Conservation (phyloP, 2,113 vertebrate genomes). For the Anseranas semipalmata region DNA sequence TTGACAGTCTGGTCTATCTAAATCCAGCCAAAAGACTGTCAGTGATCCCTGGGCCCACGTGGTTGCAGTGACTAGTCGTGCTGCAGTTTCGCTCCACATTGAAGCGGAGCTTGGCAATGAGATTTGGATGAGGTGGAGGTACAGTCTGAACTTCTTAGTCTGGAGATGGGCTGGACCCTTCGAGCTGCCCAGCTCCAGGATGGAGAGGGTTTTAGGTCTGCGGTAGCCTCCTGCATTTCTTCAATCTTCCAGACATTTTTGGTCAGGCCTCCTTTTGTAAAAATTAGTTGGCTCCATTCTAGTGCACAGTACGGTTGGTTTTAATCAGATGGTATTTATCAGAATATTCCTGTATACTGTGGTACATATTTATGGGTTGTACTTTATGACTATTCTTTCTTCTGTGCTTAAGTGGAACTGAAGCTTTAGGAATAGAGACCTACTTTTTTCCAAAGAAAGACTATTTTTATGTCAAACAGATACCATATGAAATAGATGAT, state of each 20-base stretch:
- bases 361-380: background rate
- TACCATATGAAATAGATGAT: background rate
- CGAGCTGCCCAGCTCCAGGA: background rate
- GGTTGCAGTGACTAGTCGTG: background rate
- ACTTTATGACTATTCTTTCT: background rate
- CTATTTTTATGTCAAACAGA: background rate
- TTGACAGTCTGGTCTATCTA: background rate
- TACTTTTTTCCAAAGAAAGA: background rate
- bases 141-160: rapidly evolving
- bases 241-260: background rate
- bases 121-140: background rate
- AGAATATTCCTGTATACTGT: background rate
- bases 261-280: background rate
- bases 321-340: background rate
- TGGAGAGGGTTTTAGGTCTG: background rate
- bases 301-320: background rate
- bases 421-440: background rate
- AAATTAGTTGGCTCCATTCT: background rate
- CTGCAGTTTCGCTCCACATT: background rate
- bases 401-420: background rate
- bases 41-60: rapidly evolving
- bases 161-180: background rate
- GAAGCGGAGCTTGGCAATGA: background rate
- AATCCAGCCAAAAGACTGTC: background rate
- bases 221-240: background rate